Conservation (phyloP, 2,797 vertebrate genomes). For the Neopelma chrysocephalum region DNA sequence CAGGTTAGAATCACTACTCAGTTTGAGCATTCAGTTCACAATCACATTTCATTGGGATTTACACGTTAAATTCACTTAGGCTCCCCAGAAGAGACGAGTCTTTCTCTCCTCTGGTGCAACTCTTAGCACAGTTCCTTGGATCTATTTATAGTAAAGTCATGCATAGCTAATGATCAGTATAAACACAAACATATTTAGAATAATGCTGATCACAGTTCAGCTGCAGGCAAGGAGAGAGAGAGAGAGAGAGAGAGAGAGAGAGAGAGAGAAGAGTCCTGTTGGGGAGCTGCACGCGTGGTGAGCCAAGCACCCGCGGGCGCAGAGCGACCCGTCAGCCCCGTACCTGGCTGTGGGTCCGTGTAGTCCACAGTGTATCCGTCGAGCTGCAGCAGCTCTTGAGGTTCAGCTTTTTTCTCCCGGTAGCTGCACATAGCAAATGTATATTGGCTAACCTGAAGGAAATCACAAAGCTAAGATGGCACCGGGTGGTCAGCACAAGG, state of each 20-base stretch:
- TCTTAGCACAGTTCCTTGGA: not conserved
- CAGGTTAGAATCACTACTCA: not conserved
- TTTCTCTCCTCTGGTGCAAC: not conserved
- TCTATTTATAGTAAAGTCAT: slow-evolving; percentile 40
- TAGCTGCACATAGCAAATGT: slow-evolving; percentile 99
- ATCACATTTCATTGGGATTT: not conserved
- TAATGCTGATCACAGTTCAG: not conserved
- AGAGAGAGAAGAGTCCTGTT: not conserved
- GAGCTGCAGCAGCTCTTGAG: slow-evolving; percentile 94
- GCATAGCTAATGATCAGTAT: slow-evolving; percentile 6
- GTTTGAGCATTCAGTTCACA: not conserved
- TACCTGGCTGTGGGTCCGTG: slow-evolving; percentile 97
- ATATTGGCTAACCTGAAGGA: slow-evolving; percentile 93
- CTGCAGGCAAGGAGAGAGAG: not conserved
- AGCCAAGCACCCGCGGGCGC: not conserved
- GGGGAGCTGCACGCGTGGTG: accelerated
- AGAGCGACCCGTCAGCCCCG: accelerated
- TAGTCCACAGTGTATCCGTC: slow-evolving; percentile 99
- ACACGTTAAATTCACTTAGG: not conserved
- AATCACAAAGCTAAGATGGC: slow-evolving; percentile 62
- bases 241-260: not conserved
- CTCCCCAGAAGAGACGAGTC: not conserved
- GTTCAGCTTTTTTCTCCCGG: slow-evolving; percentile 96
- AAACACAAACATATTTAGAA: not conserved
- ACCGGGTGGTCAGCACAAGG: not conserved